Base-by-base conservation (phyloP, 92 coral and sea anemone genomes). In the Porites evermanni region DNA sequence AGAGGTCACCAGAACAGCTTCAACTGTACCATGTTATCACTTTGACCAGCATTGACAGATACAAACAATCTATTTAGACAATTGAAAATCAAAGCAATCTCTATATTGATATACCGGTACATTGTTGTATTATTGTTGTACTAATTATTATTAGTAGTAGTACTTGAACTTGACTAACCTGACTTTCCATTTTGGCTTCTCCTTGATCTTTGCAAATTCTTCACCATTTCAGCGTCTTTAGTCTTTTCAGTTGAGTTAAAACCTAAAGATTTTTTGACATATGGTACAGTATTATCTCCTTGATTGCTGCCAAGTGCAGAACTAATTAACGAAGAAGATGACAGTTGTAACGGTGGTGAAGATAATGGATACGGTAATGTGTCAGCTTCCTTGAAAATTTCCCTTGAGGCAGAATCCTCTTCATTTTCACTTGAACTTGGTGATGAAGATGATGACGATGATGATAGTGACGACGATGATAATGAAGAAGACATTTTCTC, bases 401-500 rank as follows among this genome's bases (percentile, higher is more conserved):
- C 74, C 20, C 53, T 18, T 51, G 32, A 9, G 6, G 13, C 12
- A 64, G 47, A 8, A 20, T 23, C 24, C 13, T 74, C 8, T 44
- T 73, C 9, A 7, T 8, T 17, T 51, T 23, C 64, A 11, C 6
- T 23, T 2, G 67, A 21, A 1, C 58, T 29, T 21, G 20, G 44
- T 47, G 88, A 64, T 47, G 81, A 53, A 21, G 72, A 61, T 61
- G 74, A 8, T 56, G 38, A 26, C 32, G 58, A 10, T 1, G 90
- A 20, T 65, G 71, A 13, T 6, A 84, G 60, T 4, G 16, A 54
- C 17, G 75, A 59, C 59, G 77, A 51, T 19, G 77, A 70, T 56
- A 77, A 54, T 64, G 81, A 89, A 56, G 92, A 80, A 2, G 64
- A 18, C 18, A 21, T 2, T 65, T 53, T 32, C n/a, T 18, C 67